Base-by-base conservation (phyloP, 2,888 invertebrate genomes). In the Drosophila emarginata region DNA sequence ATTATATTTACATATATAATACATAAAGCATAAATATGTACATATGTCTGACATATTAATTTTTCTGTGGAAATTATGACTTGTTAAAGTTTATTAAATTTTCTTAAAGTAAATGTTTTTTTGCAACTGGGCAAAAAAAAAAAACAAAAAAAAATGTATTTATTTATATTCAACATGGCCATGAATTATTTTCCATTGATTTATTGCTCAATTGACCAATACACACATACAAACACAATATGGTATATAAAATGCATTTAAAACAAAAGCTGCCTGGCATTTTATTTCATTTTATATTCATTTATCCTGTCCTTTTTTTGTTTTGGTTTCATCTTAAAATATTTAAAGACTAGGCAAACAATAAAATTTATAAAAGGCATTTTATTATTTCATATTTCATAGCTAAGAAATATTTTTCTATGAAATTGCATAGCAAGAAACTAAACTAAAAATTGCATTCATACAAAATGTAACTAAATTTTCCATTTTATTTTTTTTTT, bases 161-260 rank as follows among this genome's bases (percentile, higher is more conserved):
- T 2, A 21, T 56, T 21, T 15, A 61, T 40, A 45, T 78, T 28
- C 50, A 28, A 63, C 15, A 64, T 52, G 21, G 54, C 52, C 28
- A 61, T 60, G 51, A 53, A 28, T 60, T 72, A 71, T 71, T 71
- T 63, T 71, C 57, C 23, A 58, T 63, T 74, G 66, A 77, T 70
- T 76, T 79, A 70, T 69, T 65, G 62, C 51, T 66, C 52, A 40
- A 59, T 65, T 67, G 66, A 26, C 56, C 65, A 61, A 45, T 59
- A 66, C 64, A 52, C 60, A 39, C 21, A 21, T 11, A 21, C 11
- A 21, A 9, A 45, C 11, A 54, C 61, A 71, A 85, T 74, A 79
- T 74, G 69, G 68, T 65, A 77, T 50, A 72, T 77, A 77, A 77
- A 72, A 74, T 66, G 52, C 67, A 64, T 72, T 75, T 72, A 68